These are phyloP conservation scores for Python bivittatus DNA, from an alignment of 2,113 vertebrate genomes.

Conservation along the genomic window DNA sequence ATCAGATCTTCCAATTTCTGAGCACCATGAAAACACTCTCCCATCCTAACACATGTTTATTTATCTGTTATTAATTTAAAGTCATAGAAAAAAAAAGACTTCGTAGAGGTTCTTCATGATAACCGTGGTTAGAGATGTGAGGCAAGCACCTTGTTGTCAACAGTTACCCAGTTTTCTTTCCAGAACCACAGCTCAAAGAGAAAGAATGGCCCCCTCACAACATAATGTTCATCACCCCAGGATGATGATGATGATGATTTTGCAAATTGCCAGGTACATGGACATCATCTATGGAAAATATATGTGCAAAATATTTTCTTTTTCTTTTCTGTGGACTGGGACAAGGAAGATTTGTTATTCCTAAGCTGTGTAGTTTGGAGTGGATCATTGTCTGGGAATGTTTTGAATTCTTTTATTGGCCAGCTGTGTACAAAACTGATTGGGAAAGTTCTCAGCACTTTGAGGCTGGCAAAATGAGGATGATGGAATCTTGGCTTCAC, in stretches of 20 bases:
- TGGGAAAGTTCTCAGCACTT: not conserved
- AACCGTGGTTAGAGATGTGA: not conserved
- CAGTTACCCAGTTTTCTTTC: not conserved
- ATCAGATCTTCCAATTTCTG: not conserved
- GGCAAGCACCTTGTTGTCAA: not conserved
- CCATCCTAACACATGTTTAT: not conserved
- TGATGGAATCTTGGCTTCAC: too few relatives aligned
- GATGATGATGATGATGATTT: too few relatives aligned
- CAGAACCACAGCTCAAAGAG: not conserved
- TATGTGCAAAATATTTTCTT: too few relatives aligned
- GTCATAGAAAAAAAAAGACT: not conserved
- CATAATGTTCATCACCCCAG: too few relatives aligned
- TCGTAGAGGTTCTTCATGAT: not conserved
- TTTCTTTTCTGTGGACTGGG: too few relatives aligned
- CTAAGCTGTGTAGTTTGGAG: not conserved
- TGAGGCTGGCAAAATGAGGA: not conserved
- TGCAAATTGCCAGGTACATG: too few relatives aligned
- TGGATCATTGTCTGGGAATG: not conserved
- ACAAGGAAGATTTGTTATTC: too few relatives aligned
- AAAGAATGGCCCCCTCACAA: too few relatives aligned
- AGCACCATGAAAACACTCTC: not conserved
- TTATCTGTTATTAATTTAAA: not conserved
- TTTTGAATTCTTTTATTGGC: not conserved
- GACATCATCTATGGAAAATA: too few relatives aligned
- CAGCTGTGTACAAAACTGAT: not conserved